Conservation (phyloP, 1,140 invertebrate species). For the Hydropsyche tenuis region DNA sequence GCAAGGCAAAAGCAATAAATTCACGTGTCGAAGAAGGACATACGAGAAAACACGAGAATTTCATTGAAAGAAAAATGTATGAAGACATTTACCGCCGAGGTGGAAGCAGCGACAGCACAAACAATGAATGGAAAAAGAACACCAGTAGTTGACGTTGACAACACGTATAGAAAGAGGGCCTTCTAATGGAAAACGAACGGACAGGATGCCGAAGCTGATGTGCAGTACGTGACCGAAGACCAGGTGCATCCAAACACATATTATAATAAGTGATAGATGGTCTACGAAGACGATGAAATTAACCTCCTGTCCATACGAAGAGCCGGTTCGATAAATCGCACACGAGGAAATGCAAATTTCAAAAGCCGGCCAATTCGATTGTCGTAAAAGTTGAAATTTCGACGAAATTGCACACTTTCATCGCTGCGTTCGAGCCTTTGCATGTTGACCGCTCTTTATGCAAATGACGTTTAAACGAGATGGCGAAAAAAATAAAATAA, state of each 20-base stretch:
- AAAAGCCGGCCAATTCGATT: no score
- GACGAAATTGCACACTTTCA: slow-evolving; percentile 14
- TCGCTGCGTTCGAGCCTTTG: background rate
- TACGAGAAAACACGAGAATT: background rate
- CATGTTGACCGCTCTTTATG: slow-evolving; percentile 10
- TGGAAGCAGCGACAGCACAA: background rate
- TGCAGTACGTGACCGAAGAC: slow-evolving; percentile 11
- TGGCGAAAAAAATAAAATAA: no score
- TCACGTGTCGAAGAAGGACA: no score
- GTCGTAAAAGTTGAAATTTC: background rate
- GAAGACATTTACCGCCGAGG: background rate
- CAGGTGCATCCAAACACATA: slow-evolving; percentile 6
- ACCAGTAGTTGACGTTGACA: slow-evolving; percentile 3
- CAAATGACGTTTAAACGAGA: background rate
- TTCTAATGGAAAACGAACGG: no score
- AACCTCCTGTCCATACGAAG: no score
- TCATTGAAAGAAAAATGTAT: slow-evolving; percentile 8
- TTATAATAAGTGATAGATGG: background rate
- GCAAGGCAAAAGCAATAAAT: no score
- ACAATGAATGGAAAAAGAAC: slow-evolving; percentile 13
- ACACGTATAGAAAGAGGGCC: background rate
- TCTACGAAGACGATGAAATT: no score
- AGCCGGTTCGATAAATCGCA: no score
- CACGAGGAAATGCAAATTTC: no score
- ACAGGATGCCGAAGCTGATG: slow-evolving; percentile 13